Conservation (phyloP, 2,113 vertebrate species). For the Cervus canadensis region DNA sequence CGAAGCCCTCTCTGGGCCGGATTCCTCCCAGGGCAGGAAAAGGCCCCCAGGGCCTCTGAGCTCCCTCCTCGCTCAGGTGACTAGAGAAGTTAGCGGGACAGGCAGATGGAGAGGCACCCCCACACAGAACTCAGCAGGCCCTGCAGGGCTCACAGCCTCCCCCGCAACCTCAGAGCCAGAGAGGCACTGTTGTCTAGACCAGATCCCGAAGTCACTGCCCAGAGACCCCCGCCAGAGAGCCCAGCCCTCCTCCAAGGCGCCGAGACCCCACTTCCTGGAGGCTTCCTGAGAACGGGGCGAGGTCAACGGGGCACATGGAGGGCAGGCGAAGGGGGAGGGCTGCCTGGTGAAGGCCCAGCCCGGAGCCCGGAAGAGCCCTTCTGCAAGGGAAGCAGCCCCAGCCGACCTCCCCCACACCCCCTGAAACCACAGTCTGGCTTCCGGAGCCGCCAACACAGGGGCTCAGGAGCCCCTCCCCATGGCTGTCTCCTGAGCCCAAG, state of each 20-base stretch:
- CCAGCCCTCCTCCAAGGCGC: neutral
- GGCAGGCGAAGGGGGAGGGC: neutral
- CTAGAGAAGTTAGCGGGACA: neutral
- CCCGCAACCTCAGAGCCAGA: rapidly evolving
- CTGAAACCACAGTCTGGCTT: neutral
- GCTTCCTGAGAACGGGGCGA: neutral
- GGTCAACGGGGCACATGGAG: neutral
- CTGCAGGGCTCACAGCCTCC: rapidly evolving
- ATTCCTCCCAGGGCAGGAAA: neutral
- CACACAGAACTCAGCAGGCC: neutral
- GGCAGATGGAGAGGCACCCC: neutral
- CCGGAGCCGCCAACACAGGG: neutral
- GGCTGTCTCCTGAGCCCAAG: neutral
- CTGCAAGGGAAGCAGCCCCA: neutral
- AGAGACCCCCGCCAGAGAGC: neutral
- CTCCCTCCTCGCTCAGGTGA: neutral
- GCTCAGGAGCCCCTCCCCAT: neutral
- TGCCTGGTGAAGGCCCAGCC: neutral
- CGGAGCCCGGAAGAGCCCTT: neutral
- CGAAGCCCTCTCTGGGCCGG: neutral
- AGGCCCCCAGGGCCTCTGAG: neutral
- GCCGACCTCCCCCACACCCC: neutral
- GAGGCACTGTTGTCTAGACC: rapidly evolving
- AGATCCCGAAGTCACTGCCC: neutral
- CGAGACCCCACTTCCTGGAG: neutral